These are phyloP conservation scores for Chymomyza costata DNA, from an alignment of 1,140 invertebrate species.

Conservation along the genomic window DNA sequence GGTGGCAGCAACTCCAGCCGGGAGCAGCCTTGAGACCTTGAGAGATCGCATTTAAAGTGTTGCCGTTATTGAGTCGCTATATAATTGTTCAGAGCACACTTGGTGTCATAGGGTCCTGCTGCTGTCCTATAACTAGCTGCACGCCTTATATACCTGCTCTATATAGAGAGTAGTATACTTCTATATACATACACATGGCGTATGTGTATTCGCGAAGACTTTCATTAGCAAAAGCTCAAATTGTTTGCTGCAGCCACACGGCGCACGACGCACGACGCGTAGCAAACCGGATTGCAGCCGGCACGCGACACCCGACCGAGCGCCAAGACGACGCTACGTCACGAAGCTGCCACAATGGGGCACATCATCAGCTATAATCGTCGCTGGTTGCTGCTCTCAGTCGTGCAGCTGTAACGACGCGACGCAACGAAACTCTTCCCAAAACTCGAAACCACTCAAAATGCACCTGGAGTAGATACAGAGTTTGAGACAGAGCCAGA, in stretches of 20 bases:
- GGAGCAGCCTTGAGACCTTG: constrained; percentile 1
- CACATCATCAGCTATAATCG: constrained; percentile 15
- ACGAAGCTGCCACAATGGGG: constrained; percentile 6
- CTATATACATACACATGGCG: neutral
- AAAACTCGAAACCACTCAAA: constrained; percentile 8
- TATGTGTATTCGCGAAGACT: constrained; percentile 1
- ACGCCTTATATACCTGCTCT: constrained; percentile 3
- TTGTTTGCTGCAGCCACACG: constrained; percentile 15
- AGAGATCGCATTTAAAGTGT: neutral
- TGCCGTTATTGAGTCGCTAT: neutral
- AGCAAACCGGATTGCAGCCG: constrained; percentile 57
- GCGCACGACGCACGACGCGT: constrained; percentile 1
- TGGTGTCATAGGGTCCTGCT: too few relatives aligned
- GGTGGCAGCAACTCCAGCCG: constrained; percentile 2
- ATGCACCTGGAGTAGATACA: neutral
- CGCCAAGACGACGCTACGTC: neutral
- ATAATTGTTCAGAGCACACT: neutral
- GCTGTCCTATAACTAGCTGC: constrained; percentile 3
- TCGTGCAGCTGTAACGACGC: constrained; percentile 21
- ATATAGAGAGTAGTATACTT: neutral
- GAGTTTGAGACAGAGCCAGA: neutral
- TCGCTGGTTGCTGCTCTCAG: too few relatives aligned
- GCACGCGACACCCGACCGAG: constrained; percentile 49
- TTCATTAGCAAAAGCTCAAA: constrained; percentile 25
- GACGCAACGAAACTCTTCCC: constrained; percentile 11